Evolutionary conservation across 2,888 invertebrate genomes (phyloP), one percentile per base, ranked within the genome.

Genomic region (Papilio demoleus): DNA sequence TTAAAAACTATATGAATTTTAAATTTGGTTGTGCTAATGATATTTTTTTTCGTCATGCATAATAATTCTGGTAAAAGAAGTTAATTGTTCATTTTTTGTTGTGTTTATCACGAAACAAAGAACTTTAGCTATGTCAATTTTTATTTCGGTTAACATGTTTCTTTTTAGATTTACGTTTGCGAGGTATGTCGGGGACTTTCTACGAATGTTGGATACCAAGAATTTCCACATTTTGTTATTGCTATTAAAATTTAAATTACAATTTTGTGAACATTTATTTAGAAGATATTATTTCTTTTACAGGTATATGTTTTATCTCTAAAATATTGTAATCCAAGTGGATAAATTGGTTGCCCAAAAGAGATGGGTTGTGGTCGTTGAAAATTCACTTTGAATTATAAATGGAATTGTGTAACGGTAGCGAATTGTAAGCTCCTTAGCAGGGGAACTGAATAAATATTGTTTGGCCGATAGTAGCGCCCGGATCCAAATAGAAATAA

Each of bases 391-490:
- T 81, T 88, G 87, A 89, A 90, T 90, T 90, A 90, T 87, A 88
- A 91, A 88, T 86, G 86, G 84, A 85, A 85, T 87, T 85, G 82
- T 81, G 86, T 86, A 81, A 85, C 81, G 79, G 79, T 78, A 83
- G 88, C 84, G 76, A 86, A 88, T 86, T 83, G 84, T 92, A 90
- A 92, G 90, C 91, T 88, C 78, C 90, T 91, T 89, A 90, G 80
- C 77, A 78, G 81, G 81, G 84, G 79, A 83, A 79, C 89, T 91
- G 89, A 88, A 88, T 90, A 79, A 78, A 78, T 76, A 78, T 78
- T 72, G 71, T 67, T 67, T 68, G 68, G 70, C 72, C 69, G 76
- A 77, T 77, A 74, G 76, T 71, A 68, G 70, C 69, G 61, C 62
- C 53, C 22, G 61, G 65, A 47, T 65, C 70, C 53, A 73, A 74